Percentiles rank a stretch among this genome's conserved stretches.
These are phyloP conservation scores for Arothron firmamentum DNA, from an alignment of 2,113 vertebrate species.

Conservation along the genomic window DNA sequence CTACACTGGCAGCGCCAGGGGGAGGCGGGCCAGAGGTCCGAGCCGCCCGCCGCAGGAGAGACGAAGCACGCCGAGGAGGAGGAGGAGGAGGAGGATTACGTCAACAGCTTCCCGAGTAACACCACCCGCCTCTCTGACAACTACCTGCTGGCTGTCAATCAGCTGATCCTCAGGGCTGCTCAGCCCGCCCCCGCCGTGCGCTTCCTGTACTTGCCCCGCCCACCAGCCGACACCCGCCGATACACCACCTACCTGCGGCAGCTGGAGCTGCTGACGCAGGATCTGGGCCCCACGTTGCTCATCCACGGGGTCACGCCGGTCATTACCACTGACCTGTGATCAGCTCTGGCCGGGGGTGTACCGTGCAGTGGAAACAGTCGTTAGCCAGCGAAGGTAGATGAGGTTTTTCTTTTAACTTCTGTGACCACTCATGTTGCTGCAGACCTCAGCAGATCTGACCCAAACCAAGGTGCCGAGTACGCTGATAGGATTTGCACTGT, in stretches of 20 bases:
- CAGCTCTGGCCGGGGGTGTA: too few species aligned
- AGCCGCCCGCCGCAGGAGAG: background rate
- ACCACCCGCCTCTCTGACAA: conserved; percentile 79
- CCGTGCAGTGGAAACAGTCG: too few species aligned
- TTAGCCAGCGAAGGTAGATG: too few species aligned
- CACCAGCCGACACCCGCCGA: conserved; percentile 81
- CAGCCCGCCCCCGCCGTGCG: conserved; percentile 73
- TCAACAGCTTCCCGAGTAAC: conserved; percentile 81
- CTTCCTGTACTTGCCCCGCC: conserved; percentile 86
- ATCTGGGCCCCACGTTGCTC: conserved; percentile 86
- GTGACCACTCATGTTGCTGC: too few species aligned
- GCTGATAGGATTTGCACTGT: background rate
- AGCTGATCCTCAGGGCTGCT: conserved; percentile 78
- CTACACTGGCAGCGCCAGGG: conserved; percentile 84
- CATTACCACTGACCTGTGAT: conserved; percentile 87
- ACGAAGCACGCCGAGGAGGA: conserved; percentile 7
- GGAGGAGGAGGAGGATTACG: conserved; percentile 56
- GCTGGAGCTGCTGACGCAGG: conserved; percentile 81
- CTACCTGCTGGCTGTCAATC: conserved; percentile 82
- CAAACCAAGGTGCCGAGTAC: background rate
- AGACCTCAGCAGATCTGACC: background rate
- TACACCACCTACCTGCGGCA: conserved; percentile 82
- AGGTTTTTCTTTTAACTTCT: too few species aligned
- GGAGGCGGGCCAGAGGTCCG: conserved; percentile 6
- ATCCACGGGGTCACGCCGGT: conserved; percentile 88